Conservation (phyloP, 2,797 vertebrate species). For the Rhinella marina region DNA sequence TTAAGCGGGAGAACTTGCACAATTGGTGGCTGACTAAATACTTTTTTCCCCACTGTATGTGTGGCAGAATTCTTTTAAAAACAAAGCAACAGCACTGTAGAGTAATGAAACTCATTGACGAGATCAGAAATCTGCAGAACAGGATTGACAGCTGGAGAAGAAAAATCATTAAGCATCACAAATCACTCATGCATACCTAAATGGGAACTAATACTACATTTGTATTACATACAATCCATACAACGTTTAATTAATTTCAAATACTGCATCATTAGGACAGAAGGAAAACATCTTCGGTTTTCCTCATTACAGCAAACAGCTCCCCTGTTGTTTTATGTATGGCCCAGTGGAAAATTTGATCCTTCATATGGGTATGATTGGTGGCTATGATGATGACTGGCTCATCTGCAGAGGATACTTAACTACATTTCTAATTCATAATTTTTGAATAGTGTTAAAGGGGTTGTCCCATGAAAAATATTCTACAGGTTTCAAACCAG, state of each 20-base stretch:
- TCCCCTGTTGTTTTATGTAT: neutral
- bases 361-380: neutral
- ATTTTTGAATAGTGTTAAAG: too few species aligned
- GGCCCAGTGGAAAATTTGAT: neutral
- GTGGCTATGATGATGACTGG: neutral
- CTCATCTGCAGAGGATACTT: too few species aligned
- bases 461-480: too few species aligned
- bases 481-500: too few species aligned
- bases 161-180: constrained; percentile 36
- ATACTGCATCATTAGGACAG: too few species aligned
- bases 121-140: constrained; percentile 13
- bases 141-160: constrained; percentile 41
- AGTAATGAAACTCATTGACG: constrained; percentile 33
- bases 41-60: too few species aligned
- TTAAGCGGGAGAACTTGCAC: too few species aligned
- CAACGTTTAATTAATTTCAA: constrained; percentile 10
- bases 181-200: constrained; percentile 33
- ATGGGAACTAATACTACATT: constrained; percentile 25
- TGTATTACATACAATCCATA: constrained; percentile 11
- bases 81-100: neutral
- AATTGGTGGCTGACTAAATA: too few species aligned
- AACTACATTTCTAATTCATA: too few species aligned
- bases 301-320: neutral
- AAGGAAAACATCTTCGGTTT: neutral
- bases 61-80: too few species aligned